Evolutionary conservation across 64 coral and sea anemone species (phyloP), one percentile per base, ranked within the genome.

Genomic region (Catalaphyllia jardinei): DNA sequence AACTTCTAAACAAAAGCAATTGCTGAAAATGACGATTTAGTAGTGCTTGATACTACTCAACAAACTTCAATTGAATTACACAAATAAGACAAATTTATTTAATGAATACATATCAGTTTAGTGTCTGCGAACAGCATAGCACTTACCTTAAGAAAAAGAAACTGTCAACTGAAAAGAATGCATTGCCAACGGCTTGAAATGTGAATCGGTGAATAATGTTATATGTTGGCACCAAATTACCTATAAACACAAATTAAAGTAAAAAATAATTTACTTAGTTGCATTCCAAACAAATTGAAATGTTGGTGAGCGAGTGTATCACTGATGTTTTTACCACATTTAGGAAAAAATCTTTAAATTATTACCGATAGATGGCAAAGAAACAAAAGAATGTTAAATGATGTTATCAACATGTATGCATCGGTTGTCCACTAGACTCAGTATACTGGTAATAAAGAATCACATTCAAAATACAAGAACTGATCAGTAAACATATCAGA

Each of bases 61-160:
- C 33, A 35, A 35, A 35, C 39, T 46, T 46, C 39, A 46, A 46
- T 46, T 46, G 35, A 38, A 38, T n/a, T n/a, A n/a, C n/a, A n/a
- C 5, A 46, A 46, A 8, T 46, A 4, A 46, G 2, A 4, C 39
- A 46, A 46, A 46, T 46, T 46, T 46, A 4, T 46, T 46, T 46
- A 46, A 46, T 46, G 39, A 46, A 46, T 46, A 6, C 39, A 46
- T n/a, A 1, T 25, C 65, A 24, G 25, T 69, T 25, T 8, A 69
- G 9, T 69, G 24, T 25, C 22, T 4, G 22, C 1, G 11, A 25
- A n/a, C 65, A 10, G 20, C n/a, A 30, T 1, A 71, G 24, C 19
- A 31, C 35, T 64, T 89, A 95, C 94, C 94, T 95, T 52, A 96
- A 42, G 81, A 96, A 93, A 75, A 96, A 96, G 74, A 96, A 96